Evolutionary conservation across 2,113 vertebrate species (phyloP).

Genomic region (Cairina moschata): DNA sequence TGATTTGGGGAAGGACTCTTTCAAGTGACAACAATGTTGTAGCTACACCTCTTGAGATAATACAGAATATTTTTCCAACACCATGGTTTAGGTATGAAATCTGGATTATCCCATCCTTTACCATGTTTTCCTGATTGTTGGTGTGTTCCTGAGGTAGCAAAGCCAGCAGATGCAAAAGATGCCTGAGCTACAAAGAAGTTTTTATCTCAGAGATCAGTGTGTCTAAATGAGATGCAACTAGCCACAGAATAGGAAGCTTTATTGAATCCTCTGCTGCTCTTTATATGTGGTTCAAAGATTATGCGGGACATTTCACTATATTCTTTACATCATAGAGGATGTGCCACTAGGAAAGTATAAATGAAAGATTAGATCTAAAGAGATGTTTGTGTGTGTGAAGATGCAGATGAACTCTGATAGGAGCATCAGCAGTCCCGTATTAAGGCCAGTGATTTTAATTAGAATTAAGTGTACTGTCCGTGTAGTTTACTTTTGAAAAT

Average conservation of each 20-base stretch:
- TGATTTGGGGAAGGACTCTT: background rate
- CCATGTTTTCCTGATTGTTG: accelerated
- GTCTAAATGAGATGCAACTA: background rate
- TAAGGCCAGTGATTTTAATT: slow-evolving; percentile 23
- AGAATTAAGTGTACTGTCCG: background rate
- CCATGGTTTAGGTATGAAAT: background rate
- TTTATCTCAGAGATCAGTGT: background rate
- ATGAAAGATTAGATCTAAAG: slow-evolving; percentile 20
- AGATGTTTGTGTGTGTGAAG: background rate
- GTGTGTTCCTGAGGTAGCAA: background rate
- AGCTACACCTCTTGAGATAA: background rate
- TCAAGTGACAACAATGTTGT: background rate
- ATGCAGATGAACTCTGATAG: background rate
- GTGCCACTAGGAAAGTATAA: background rate
- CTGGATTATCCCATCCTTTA: background rate
- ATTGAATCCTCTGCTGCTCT: background rate
- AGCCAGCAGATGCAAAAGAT: background rate
- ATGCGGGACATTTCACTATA: background rate
- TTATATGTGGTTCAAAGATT: background rate
- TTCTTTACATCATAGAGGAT: background rate
- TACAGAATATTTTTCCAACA: background rate
- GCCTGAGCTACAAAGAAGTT: background rate
- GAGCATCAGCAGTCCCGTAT: background rate
- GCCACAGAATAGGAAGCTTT: background rate
- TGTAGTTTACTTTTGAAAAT: slow-evolving; percentile 13